phyloP scores from a whole-genome alignment of 2,797 vertebrate species.

The Pantherophis vulpinus region DNA sequence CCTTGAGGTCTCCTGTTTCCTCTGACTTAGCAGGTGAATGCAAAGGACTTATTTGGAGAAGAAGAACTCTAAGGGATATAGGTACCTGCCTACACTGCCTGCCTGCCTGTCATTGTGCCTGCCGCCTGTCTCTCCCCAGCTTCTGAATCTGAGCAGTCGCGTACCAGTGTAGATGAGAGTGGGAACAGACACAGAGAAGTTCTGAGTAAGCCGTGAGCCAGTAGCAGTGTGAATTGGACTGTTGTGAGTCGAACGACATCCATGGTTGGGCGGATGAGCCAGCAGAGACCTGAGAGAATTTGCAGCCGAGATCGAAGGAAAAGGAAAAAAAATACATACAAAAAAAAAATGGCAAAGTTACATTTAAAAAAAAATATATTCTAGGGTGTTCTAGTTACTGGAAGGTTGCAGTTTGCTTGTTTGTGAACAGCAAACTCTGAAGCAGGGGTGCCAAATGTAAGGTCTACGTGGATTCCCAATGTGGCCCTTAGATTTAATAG shows the following conservation, averaged over 20 bases:
- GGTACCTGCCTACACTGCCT: slow-evolving; percentile 83
- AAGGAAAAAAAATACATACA: slow-evolving; percentile 79
- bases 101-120: slow-evolving; percentile 78
- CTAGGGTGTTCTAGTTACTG: slow-evolving; percentile 67
- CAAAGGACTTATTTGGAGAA: slow-evolving; percentile 38
- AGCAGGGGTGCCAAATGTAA: slow-evolving; percentile 15
- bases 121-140: slow-evolving; percentile 75
- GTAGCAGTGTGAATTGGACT: slow-evolving; percentile 97
- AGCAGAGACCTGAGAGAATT: slow-evolving; percentile 91
- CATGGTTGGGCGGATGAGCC: slow-evolving; percentile 86
- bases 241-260: slow-evolving; percentile 99
- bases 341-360: slow-evolving; percentile 83
- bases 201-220: slow-evolving; percentile 97
- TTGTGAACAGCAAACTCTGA: slow-evolving; percentile 62
- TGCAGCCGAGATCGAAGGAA: slow-evolving; percentile 75
- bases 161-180: slow-evolving; percentile 99
- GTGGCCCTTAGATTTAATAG: neutral
- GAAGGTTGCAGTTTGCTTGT: slow-evolving; percentile 51
- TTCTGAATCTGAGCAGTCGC: slow-evolving; percentile 81
- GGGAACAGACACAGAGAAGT: slow-evolving; percentile 99
- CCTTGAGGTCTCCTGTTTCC: slow-evolving; percentile 33
- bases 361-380: slow-evolving; percentile 60
- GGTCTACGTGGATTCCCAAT: neutral
- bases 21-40: slow-evolving; percentile 46
- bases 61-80: slow-evolving; percentile 48